Percentiles rank a stretch among this genome's conserved stretches.
phyloP scores from a whole-genome alignment of 2,113 vertebrate genomes.

The Siniperca knerii region DNA sequence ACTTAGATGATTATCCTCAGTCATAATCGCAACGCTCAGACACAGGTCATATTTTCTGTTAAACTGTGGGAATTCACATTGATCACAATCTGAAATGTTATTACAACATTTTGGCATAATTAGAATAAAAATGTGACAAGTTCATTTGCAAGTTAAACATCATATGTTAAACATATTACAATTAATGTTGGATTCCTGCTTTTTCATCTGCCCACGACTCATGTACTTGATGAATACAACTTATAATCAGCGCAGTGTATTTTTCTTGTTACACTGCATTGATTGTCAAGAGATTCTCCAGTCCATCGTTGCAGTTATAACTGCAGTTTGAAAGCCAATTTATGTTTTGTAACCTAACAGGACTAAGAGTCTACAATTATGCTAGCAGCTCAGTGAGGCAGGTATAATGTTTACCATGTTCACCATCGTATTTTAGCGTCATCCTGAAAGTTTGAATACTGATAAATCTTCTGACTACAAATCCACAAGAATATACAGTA shows the following conservation, averaged over 20 bases:
- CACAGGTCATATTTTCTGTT: slow-evolving; percentile 27
- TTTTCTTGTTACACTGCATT: not conserved
- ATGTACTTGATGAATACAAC: not conserved
- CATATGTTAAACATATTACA: not conserved
- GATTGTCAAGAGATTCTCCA: not conserved
- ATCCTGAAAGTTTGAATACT: not conserved
- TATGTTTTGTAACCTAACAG: not conserved
- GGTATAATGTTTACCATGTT: too few species aligned
- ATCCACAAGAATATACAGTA: not conserved
- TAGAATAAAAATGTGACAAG: slow-evolving; percentile 9
- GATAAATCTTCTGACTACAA: not conserved
- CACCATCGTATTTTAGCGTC: too few species aligned
- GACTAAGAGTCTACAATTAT: too few species aligned
- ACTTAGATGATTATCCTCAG: not conserved
- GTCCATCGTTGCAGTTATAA: not conserved
- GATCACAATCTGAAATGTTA: slow-evolving; percentile 13
- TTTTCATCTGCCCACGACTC: not conserved
- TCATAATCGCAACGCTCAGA: slow-evolving; percentile 10
- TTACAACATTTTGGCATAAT: not conserved
- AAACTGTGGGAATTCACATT: not conserved
- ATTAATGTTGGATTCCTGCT: not conserved
- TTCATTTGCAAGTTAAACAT: slow-evolving; percentile 20
- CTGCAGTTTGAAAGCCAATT: not conserved
- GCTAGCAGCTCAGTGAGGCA: too few species aligned
- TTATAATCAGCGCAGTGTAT: not conserved